phyloP scores from a whole-genome alignment of 1,140 invertebrate genomes.

The Papilio xuthus region DNA sequence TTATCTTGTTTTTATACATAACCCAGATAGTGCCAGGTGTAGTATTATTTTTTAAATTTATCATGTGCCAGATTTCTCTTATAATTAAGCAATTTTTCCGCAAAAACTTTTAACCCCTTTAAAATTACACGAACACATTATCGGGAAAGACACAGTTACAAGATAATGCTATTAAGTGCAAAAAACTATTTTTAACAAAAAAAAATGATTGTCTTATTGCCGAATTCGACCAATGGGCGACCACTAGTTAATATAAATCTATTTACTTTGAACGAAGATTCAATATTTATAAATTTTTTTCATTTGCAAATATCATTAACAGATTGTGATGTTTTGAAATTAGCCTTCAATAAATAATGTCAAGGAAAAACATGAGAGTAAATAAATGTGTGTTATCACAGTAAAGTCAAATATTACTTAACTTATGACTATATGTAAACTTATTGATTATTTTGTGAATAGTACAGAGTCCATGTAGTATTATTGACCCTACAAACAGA shows the following conservation, averaged over 20 bases:
- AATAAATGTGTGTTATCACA: not conserved
- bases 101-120: too few relatives aligned
- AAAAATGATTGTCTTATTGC: too few relatives aligned
- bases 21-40: too few relatives aligned
- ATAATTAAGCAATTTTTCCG: not conserved
- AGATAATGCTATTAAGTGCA: too few relatives aligned
- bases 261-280: not conserved
- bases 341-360: slow-evolving; percentile 20
- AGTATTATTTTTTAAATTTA: too few relatives aligned
- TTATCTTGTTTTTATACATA: not conserved
- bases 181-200: too few relatives aligned
- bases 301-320: not conserved
- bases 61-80: not conserved
- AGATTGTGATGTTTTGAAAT: slow-evolving; percentile 13
- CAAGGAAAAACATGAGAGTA: slow-evolving; percentile 8
- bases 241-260: not conserved
- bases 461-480: not conserved
- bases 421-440: too few relatives aligned
- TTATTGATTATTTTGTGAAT: not conserved
- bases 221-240: too few relatives aligned
- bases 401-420: slow-evolving; percentile 15
- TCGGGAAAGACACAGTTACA: too few relatives aligned
- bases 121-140: too few relatives aligned
- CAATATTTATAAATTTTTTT: not conserved
- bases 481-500: not conserved